Evolutionary conservation across 2,797 vertebrate species (phyloP), one percentile per base, ranked within the genome.

Genomic region (Psittacula echo): DNA sequence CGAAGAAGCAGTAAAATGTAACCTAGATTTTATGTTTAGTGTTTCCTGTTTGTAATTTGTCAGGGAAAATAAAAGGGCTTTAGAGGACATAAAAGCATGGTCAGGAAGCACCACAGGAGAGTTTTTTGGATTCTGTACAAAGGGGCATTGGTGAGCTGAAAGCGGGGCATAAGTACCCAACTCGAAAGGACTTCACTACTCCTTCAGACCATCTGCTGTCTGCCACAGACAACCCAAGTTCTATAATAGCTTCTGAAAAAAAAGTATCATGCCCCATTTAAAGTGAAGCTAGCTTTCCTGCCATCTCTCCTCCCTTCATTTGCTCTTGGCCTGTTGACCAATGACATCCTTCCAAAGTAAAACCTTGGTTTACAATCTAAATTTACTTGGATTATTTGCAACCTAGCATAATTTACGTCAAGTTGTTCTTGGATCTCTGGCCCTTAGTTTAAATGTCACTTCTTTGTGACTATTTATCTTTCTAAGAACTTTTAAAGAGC

Each of bases 371-470:
- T 87, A 93, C 41, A 70, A 44, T 60, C 64, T 66, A 29, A 41
- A 77, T 81, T 81, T 88, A 84, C 58, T 54, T 70, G 29, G 14
- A 64, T 78, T 93, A 94, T 86, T 93, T 93, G 91, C 61, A 94
- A 45, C 58, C 26, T 27, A 44, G 34, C 2, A 1, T 74, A 92
- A 93, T 87, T 91, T 76, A 88, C 29, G 23, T 62, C 42, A 41
- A 26, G 15, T 42, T 70, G 70, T 0, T 68, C 78, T 85, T 7
- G 54, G 83, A 60, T 70, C 60, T 34, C 51, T 82, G 81, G 82
- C 81, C 90, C 85, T 87, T 79, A 82, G 47, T 51, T 94, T 73
- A 85, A 76, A 76, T 1, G 1, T 41, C 70, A 90, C 85, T 58
- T 42, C 41, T 77, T 76, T 5, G 7, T 17, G n/a, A 67, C 51